A percentile compares a stretch with the other conserved stretches of the same genome.
These are phyloP conservation scores for cat (Felis catus) DNA, from an alignment of 2,113 vertebrate genomes.

Conservation along the genomic window F.catus_Fca126_mat1.0 CM031418.1:125018001-125018500, in stretches of 20 bases:
- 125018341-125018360: conserved; percentile 20
- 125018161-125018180: conserved; percentile 51
- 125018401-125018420: conserved; percentile 46
- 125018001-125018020: conserved; percentile 63
- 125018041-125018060: conserved; percentile 4
- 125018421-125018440: background rate
- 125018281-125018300: conserved; percentile 49
- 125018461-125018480: conserved; percentile 42
- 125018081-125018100: conserved; percentile 72
- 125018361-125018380: conserved; percentile 50
- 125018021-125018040: conserved; percentile 24
- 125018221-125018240: conserved; percentile 80
- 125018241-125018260: conserved; percentile 54
- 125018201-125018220: conserved; percentile 81
- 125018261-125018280: conserved; percentile 55
- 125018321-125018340: conserved; percentile 45
- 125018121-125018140: conserved; percentile 51
- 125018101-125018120: conserved; percentile 67
- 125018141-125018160: conserved; percentile 54
- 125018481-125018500: conserved; percentile 50
- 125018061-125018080: conserved; percentile 41
- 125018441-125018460: conserved; percentile 51
- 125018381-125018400: conserved; percentile 43
- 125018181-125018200: conserved; percentile 77
- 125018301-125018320: conserved; percentile 74